Evolutionary conservation across 2,888 invertebrate species (phyloP).

Genomic region (Rhingia rostrata): DNA sequence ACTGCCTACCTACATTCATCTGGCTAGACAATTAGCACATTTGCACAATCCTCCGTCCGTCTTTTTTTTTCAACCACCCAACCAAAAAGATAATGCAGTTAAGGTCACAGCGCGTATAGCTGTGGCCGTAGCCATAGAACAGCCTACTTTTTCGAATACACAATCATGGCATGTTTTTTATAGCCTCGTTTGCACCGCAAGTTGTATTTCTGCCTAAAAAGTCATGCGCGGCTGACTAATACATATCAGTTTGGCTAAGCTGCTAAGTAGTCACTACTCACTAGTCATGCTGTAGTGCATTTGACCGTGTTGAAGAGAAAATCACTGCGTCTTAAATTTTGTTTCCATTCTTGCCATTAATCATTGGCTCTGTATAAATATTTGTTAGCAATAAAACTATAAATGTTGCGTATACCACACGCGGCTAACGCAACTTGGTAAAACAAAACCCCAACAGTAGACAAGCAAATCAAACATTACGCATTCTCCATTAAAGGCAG

Average conservation of each 20-base stretch:
- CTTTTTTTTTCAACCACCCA: no score
- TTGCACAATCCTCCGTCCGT: no score
- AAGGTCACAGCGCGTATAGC: neutral
- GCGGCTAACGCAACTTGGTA: slow-evolving; percentile 4
- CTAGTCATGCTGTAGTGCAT: slow-evolving; percentile 6
- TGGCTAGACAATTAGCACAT: no score
- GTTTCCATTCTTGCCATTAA: slow-evolving; percentile 23
- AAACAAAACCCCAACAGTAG: slow-evolving; percentile 45
- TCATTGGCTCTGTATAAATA: slow-evolving; percentile 15
- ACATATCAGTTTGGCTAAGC: slow-evolving; percentile 1
- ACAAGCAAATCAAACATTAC: slow-evolving; percentile 19
- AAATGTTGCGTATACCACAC: slow-evolving; percentile 20
- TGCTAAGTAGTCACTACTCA: neutral
- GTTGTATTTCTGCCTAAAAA: neutral
- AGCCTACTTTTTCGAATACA: neutral
- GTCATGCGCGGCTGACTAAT: slow-evolving; percentile 33
- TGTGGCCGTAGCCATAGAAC: no score
- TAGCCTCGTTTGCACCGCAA: neutral
- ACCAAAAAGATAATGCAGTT: neutral
- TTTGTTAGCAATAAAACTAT: slow-evolving; percentile 31
- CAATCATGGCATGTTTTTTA: neutral
- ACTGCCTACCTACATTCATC: no score
- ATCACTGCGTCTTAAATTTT: slow-evolving; percentile 8
- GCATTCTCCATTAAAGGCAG: slow-evolving; percentile 33
- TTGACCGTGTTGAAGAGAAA: slow-evolving; percentile 44